These are phyloP conservation scores for Eupithecia subfuscata DNA, from an alignment of 2,888 invertebrate species.

Conservation along the genomic window DNA sequence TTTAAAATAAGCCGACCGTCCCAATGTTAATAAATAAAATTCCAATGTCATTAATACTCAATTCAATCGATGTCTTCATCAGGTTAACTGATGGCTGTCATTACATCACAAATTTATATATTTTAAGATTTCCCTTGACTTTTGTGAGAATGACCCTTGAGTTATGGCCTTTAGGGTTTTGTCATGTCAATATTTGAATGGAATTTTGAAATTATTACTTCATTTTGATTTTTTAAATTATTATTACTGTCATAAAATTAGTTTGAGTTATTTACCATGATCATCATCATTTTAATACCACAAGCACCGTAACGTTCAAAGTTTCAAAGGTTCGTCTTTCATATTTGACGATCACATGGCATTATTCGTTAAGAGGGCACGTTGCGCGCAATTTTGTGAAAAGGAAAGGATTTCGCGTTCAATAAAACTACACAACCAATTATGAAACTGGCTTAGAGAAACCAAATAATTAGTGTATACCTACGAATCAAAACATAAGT, in stretches of 20 bases:
- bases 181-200: slow-evolving; percentile 25
- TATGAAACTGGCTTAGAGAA: no score
- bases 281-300: background rate
- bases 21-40: slow-evolving; percentile 5
- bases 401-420: no score
- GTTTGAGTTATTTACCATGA: slow-evolving; percentile 2
- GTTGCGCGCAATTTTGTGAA: no score
- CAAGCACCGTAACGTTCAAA: background rate
- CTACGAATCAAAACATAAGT: no score
- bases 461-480: no score
- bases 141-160: slow-evolving; percentile 28
- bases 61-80: slow-evolving; percentile 41
- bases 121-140: slow-evolving; percentile 31
- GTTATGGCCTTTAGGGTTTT: slow-evolving; percentile 19
- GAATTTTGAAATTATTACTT: slow-evolving; percentile 8
- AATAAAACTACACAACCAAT: no score
- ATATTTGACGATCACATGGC: background rate
- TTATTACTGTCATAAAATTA: slow-evolving; percentile 6
- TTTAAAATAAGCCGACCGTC: slow-evolving; percentile 8
- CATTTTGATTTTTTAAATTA: slow-evolving; percentile 8
- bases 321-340: background rate
- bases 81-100: slow-evolving; percentile 42
- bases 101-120: slow-evolving; percentile 36
- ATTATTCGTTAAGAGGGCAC: no score
- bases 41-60: slow-evolving; percentile 34